Evolutionary conservation across 2,888 invertebrate genomes (phyloP), one percentile per base, ranked within the genome.

Genomic region (Uloborus plumipes): DNA sequence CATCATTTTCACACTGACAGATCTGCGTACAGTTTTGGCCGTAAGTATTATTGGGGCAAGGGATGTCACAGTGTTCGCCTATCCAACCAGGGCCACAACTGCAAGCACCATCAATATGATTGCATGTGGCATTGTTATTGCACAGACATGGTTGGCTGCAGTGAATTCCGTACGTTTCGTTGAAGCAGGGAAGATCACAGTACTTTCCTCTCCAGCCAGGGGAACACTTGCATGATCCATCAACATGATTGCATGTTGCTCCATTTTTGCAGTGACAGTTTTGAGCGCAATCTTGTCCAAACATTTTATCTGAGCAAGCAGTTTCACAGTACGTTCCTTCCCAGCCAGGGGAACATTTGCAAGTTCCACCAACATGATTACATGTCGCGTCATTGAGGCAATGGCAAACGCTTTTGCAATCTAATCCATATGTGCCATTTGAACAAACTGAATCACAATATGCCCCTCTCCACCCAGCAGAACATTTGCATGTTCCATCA

Each of bases 281-380:
- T 39, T 39, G 39, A 39, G 39, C 39, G 39, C 39, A 39, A 11
- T 39, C 39, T 39, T 39, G 39, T 11, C 39, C 39, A 39, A 7
- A 39, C 39, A 39, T 39, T 39, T 39, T 9, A 9, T 39, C 9
- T 11, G 11, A 2, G 39, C 39, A 39, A 11, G 39, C 39, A 39
- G 39, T 39, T 39, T 39, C 39, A 39, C 39, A 39, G 39, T 39
- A 39, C 39, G 11, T 39, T 39, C 39, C 39, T 39, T 6, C 39
- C 31, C 61, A 62, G 13, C 79, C 79, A 31, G 61, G 14, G 13
- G 53, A 22, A 9, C 79, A 79, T 0, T 49, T 53, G 49, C 79
- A 79, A 1, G 73, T 47, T 4, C 79, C 79, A 7, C 73, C 61
- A 0, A 79, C 59, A 16, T n/a, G 51, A n/a, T 67, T 79, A 13